These are phyloP conservation scores for Aplochiton taeniatus DNA, from an alignment of 2,797 vertebrate species.

Conservation along the genomic window DNA sequence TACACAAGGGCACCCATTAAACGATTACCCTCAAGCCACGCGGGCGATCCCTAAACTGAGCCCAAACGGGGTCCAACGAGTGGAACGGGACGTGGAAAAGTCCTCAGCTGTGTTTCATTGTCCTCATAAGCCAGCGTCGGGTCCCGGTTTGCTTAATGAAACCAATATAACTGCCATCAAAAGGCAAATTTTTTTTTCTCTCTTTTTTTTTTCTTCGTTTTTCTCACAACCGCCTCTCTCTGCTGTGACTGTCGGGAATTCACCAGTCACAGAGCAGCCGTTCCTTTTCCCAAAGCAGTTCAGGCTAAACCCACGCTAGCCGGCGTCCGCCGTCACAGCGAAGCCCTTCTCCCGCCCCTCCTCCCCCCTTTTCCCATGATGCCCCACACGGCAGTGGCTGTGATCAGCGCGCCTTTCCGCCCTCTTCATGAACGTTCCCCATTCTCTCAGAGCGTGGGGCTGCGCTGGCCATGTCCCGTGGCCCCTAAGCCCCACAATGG, in stretches of 20 bases:
- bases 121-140: conserved; percentile 23
- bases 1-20: no score
- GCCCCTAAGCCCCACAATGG: conserved; percentile 59
- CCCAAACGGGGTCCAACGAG: background rate
- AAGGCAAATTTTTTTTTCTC: background rate
- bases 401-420: conserved; percentile 20
- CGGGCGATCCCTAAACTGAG: background rate
- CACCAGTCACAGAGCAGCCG: conserved; percentile 44
- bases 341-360: background rate
- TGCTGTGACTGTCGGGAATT: conserved; percentile 22
- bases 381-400: conserved; percentile 35
- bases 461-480: conserved; percentile 54
- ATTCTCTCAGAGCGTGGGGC: conserved; percentile 57
- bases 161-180: conserved; percentile 27
- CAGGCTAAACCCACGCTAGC: no score
- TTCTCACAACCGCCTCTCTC: conserved; percentile 14
- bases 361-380: conserved; percentile 55
- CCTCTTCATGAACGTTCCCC: conserved; percentile 71
- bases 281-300: conserved; percentile 35
- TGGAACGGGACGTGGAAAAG: background rate
- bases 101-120: conserved; percentile 38
- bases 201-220: background rate
- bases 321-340: no score
- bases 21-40: background rate
- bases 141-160: conserved; percentile 29